Evolutionary conservation across 2,113 vertebrate genomes (phyloP).

Genomic region (Fregetta grallaria): DNA sequence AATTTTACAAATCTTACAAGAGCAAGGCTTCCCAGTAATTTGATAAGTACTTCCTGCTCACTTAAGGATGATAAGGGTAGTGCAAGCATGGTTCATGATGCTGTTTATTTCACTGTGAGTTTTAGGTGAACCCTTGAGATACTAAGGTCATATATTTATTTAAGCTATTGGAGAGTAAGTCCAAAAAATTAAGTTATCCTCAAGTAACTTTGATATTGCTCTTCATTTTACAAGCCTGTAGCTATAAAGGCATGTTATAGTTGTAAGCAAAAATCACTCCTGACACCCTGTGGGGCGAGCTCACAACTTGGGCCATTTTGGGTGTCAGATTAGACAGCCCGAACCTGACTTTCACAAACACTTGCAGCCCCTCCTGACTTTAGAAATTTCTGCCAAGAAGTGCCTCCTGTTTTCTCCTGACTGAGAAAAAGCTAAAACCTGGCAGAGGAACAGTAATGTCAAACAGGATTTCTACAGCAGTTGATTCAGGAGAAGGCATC

Average conservation of each 20-base stretch:
- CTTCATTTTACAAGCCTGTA: background rate
- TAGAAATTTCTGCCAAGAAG: background rate
- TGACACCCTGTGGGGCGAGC: background rate
- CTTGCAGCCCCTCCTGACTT: background rate
- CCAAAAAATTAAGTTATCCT: background rate
- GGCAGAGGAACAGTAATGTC: background rate
- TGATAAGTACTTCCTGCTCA: background rate
- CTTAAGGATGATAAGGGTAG: background rate
- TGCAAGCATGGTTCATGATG: background rate
- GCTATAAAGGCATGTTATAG: background rate
- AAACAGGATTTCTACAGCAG: background rate
- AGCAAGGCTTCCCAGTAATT: background rate
- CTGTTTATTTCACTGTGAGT: background rate
- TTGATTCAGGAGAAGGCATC: rapidly evolving
- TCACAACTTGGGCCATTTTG: background rate
- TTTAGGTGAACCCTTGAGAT: background rate
- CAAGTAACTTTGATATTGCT: background rate
- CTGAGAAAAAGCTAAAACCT: background rate
- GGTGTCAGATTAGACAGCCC: background rate
- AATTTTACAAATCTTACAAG: slow-evolving; percentile 39
- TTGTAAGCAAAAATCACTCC: background rate
- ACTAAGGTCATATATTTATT: background rate
- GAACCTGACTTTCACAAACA: background rate
- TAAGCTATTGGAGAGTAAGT: background rate
- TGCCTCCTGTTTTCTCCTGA: background rate